A percentile compares a stretch with the other conserved stretches of the same genome.
These are phyloP conservation scores for Phasianus colchicus DNA, from an alignment of 2,113 vertebrate species.

Conservation along the genomic window DNA sequence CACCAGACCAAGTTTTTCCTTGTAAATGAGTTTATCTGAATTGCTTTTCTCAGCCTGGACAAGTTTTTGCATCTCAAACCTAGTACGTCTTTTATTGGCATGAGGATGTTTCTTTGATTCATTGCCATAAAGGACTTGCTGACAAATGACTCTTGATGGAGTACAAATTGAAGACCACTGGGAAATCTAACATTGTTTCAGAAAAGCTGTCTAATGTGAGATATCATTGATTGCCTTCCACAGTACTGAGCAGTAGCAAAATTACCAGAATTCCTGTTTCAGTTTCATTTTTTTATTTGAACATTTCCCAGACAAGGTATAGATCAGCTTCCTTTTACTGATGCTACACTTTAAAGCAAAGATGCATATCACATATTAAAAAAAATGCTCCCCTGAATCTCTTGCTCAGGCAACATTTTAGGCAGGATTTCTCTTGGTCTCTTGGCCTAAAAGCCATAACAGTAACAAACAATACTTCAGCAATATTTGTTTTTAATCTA, in stretches of 20 bases:
- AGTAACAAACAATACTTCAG: not conserved
- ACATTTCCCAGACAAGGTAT: not conserved
- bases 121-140: constrained; percentile 52
- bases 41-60: not conserved
- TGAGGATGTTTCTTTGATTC: constrained; percentile 9
- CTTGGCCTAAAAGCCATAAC: not conserved
- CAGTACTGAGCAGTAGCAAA: constrained; percentile 4
- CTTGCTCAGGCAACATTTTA: not conserved
- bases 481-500: not conserved
- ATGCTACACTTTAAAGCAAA: not conserved
- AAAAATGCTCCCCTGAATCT: accelerated
- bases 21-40: not conserved
- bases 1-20: not conserved
- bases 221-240: constrained; percentile 15
- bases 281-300: not conserved
- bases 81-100: not conserved
- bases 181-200: constrained; percentile 42
- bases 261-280: not conserved
- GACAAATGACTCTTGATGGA: constrained; percentile 50
- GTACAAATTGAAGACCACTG: constrained; percentile 47
- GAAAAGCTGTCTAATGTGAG: constrained; percentile 54
- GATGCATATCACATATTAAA: not conserved
- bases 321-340: not conserved
- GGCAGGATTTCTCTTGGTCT: not conserved
- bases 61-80: constrained; percentile 28